Conservation (phyloP, 2,888 invertebrate species). For the Sinotaia quadrata region DNA sequence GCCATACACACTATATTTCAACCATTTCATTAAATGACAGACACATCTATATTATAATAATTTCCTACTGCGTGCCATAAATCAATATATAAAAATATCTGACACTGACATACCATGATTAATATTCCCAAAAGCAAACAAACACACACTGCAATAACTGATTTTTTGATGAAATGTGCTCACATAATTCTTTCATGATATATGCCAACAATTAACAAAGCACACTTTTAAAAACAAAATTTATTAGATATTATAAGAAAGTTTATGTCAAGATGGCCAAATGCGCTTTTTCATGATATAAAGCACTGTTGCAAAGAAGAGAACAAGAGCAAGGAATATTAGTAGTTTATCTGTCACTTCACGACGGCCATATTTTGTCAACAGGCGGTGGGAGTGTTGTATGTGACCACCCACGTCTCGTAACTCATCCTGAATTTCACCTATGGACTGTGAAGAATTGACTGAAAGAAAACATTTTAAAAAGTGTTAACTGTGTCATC, state of each 20-base stretch:
- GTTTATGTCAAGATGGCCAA: conserved; percentile 47
- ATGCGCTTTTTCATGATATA: conserved; percentile 91
- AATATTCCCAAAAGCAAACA: background rate
- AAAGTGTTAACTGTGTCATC: no score
- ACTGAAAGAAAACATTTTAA: conserved; percentile 54
- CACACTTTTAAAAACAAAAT: no score
- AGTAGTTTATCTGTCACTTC: conserved; percentile 96
- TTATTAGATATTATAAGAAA: no score
- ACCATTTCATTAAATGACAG: background rate
- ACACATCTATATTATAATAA: background rate
- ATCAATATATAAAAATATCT: background rate
- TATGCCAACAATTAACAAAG: no score
- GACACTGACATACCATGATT: background rate
- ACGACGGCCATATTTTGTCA: conserved; percentile 93
- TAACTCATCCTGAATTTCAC: conserved; percentile 77
- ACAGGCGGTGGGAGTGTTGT: conserved; percentile 88
- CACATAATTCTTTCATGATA: no score
- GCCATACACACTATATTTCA: background rate
- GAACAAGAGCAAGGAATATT: conserved; percentile 70
- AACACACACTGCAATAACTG: background rate
- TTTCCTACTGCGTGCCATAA: background rate
- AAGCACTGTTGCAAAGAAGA: conserved; percentile 83
- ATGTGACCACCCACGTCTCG: conserved; percentile 89
- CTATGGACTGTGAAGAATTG: conserved; percentile 61
- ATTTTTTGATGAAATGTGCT: no score